These are phyloP conservation scores for Malacoraja senta DNA, from an alignment of 2,797 vertebrate species.

Conservation along the genomic window DNA sequence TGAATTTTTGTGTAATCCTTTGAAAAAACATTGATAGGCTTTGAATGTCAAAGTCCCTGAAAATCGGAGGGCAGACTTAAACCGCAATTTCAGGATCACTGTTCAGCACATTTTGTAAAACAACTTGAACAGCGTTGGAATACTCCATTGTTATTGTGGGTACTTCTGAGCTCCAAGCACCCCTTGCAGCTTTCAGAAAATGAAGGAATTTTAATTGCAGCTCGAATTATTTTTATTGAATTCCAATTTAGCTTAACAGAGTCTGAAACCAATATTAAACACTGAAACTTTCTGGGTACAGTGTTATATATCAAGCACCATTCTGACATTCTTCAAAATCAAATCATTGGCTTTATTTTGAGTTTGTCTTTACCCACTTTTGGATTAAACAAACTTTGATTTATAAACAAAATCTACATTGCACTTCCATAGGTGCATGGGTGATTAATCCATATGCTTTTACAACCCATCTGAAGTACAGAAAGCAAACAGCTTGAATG, in stretches of 20 bases:
- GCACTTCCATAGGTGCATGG: background rate
- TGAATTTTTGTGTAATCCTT: conserved; percentile 49
- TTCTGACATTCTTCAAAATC: background rate
- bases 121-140: conserved; percentile 1
- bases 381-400: background rate
- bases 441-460: conserved; percentile 14
- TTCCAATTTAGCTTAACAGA: background rate
- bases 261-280: background rate
- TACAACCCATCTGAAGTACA: background rate
- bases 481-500: background rate
- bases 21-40: conserved; percentile 45
- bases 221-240: background rate
- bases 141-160: background rate
- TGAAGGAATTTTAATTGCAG: background rate
- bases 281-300: background rate
- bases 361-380: background rate
- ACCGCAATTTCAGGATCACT: conserved; percentile 60
- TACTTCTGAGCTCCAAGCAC: background rate
- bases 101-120: conserved; percentile 39
- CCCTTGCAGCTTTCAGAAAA: background rate
- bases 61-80: conserved; percentile 48
- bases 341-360: background rate
- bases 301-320: background rate
- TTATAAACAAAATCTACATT: background rate
- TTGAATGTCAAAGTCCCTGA: conserved; percentile 57